These are phyloP conservation scores for Morpho helenor DNA, from an alignment of 2,888 invertebrate genomes.

Conservation along the genomic window DNA sequence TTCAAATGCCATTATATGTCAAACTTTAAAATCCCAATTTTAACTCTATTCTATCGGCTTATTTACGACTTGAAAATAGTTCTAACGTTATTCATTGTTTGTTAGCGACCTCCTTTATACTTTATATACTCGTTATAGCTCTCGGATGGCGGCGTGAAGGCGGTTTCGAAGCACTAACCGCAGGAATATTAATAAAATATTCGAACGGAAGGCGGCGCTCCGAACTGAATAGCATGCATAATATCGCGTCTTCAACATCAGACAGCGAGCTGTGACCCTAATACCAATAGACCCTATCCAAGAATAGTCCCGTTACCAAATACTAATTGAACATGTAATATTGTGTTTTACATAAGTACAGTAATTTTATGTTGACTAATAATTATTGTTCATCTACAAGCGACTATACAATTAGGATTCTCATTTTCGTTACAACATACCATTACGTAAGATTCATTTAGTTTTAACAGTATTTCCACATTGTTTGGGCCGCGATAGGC, in stretches of 20 bases:
- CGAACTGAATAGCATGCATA: constrained; percentile 36
- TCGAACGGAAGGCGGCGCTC: constrained; percentile 26
- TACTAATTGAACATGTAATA: background rate
- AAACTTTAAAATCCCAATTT: no score
- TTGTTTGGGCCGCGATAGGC: no score
- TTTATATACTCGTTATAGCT: background rate
- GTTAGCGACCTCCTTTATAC: constrained; percentile 11
- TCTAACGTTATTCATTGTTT: background rate
- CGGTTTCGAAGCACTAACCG: constrained; percentile 27
- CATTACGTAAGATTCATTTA: no score
- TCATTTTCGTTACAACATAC: no score
- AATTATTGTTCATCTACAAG: no score
- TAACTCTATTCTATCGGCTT: no score
- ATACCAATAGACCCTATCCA: constrained; percentile 39
- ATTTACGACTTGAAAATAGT: background rate
- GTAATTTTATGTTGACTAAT: no score
- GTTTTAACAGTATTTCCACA: no score
- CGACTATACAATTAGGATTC: no score
- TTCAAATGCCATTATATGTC: no score
- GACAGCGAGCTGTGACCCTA: constrained; percentile 41
- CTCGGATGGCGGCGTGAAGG: constrained; percentile 7
- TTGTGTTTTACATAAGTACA: constrained; percentile 1
- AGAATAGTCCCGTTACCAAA: constrained; percentile 18
- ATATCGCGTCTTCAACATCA: constrained; percentile 35
- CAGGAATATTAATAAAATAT: constrained; percentile 37